These are phyloP conservation scores for Paraescarpia echinospica DNA, from an alignment of 1,140 invertebrate genomes.

Conservation along the genomic window DNA sequence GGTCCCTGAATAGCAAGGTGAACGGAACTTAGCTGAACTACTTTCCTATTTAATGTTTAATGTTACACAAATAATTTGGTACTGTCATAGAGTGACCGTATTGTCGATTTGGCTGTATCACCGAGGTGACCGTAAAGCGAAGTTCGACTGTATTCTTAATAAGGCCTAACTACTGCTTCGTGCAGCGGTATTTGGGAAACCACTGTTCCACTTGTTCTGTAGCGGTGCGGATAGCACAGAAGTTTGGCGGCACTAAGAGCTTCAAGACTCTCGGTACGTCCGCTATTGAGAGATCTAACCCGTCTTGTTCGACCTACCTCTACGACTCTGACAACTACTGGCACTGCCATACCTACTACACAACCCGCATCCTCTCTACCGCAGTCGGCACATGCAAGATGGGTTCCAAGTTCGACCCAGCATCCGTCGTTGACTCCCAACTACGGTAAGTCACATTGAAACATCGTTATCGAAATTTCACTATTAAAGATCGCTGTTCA, in stretches of 20 bases:
- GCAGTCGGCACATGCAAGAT: slow-evolving; percentile 89
- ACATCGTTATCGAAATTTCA: not conserved
- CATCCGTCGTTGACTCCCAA: slow-evolving; percentile 84
- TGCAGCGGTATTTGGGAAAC: too few species aligned
- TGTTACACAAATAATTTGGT: too few species aligned
- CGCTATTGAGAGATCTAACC: not conserved
- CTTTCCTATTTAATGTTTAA: too few species aligned
- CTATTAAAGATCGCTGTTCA: not conserved
- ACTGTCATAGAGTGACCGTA: too few species aligned
- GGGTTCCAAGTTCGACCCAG: slow-evolving; percentile 80
- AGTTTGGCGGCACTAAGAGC: not conserved
- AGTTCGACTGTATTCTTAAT: too few species aligned
- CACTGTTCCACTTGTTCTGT: not conserved
- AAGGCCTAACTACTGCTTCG: too few species aligned
- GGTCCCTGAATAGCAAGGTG: too few species aligned
- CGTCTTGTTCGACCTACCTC: slow-evolving; percentile 1
- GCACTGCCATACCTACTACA: slow-evolving; percentile 48
- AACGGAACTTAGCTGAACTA: too few species aligned
- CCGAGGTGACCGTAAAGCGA: too few species aligned
- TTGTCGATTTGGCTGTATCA: too few species aligned
- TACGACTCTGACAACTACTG: slow-evolving; percentile 49
- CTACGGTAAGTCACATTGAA: slow-evolving; percentile 38
- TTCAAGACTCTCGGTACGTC: not conserved
- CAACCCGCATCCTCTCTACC: slow-evolving; percentile 77
- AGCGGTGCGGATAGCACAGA: slow-evolving; percentile 1